phyloP scores from a whole-genome alignment of 1,140 invertebrate genomes.

The Drosophila elegans region DNA sequence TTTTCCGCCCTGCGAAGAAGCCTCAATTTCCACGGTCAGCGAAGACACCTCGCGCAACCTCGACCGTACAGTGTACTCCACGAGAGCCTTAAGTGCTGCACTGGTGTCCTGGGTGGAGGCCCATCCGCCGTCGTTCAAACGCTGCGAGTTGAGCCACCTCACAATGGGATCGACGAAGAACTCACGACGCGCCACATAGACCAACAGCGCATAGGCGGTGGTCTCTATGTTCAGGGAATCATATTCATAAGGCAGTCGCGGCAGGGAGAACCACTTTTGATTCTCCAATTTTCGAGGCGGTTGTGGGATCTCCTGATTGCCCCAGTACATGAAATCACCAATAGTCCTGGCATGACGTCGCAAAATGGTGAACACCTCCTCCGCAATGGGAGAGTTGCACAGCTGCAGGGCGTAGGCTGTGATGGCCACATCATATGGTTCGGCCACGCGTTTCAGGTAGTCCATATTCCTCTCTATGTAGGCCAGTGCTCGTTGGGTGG shows the following conservation, averaged over 20 bases:
- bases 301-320: constrained; percentile 90
- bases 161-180: constrained; percentile 93
- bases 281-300: constrained; percentile 94
- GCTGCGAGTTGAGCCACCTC: constrained; percentile 96
- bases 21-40: constrained; percentile 92
- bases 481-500: constrained; percentile 89
- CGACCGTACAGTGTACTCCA: constrained; percentile 94
- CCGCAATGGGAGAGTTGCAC: constrained; percentile 91
- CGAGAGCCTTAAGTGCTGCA: constrained; percentile 94
- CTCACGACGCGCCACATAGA: constrained; percentile 94
- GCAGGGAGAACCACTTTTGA: constrained; percentile 95
- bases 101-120: constrained; percentile 95
- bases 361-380: constrained; percentile 92
- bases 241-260: constrained; percentile 93
- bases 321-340: constrained; percentile 94
- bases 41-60: constrained; percentile 94
- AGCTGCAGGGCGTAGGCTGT: constrained; percentile 94
- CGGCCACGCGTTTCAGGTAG: constrained; percentile 88
- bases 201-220: constrained; percentile 96
- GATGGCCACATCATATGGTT: constrained; percentile 94
- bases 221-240: constrained; percentile 97
- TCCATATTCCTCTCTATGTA: constrained; percentile 95
- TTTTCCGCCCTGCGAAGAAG: constrained; percentile 91
- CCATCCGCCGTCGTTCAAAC: constrained; percentile 97
- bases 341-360: constrained; percentile 87